phyloP scores from a whole-genome alignment of 2,113 vertebrate genomes.

The Bujurquina vittata region DNA sequence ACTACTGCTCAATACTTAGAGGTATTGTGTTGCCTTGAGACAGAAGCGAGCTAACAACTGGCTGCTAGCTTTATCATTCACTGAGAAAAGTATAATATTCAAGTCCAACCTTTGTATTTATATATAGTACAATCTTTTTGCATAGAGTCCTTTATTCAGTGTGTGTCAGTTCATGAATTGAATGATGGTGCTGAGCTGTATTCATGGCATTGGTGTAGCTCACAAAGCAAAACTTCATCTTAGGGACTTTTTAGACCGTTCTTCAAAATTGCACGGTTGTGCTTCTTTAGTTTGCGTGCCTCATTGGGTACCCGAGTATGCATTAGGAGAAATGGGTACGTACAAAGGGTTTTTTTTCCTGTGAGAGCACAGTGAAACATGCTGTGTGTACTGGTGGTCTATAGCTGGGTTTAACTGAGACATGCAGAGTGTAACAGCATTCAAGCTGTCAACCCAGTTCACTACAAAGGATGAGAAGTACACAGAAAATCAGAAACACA shows the following conservation, averaged over 20 bases:
- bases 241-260: neutral
- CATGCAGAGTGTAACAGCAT: conserved; percentile 18
- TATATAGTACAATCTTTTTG: neutral
- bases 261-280: neutral
- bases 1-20: neutral
- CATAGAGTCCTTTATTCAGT: neutral
- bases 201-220: neutral
- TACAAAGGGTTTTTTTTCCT: neutral
- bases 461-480: conserved; percentile 28
- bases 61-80: neutral
- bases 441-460: conserved; percentile 42
- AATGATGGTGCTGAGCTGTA: neutral
- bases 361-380: conserved; percentile 14
- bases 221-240: neutral
- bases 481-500: conserved; percentile 48
- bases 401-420: conserved; percentile 23
- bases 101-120: neutral
- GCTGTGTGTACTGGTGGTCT: conserved; percentile 1
- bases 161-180: neutral
- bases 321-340: neutral
- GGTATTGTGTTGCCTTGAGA: neutral
- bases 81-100: neutral
- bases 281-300: neutral
- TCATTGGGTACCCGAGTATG: neutral
- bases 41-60: neutral